Base-by-base conservation (phyloP, 2,797 vertebrate genomes). In the Syndactyla subalaris region DNA sequence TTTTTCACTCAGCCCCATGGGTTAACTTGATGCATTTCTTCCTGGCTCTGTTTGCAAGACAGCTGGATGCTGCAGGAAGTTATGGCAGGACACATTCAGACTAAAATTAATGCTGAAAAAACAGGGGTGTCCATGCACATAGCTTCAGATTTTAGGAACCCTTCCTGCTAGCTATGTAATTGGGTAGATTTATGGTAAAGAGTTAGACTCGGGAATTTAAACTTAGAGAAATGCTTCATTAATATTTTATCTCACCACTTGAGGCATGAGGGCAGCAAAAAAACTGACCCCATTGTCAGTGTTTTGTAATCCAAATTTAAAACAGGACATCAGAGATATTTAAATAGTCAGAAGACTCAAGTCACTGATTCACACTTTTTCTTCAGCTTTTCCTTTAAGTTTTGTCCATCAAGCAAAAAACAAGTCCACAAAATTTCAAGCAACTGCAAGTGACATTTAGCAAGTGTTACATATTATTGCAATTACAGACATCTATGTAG, bases 61-160 rank as follows among this genome's bases (percentile, higher is more conserved):
- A 3, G 17, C 4, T 57, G 63, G 43, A 29, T 58, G 72, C 39
- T 67, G 38, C 38, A 77, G 63, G 32, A 79, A 83, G 27, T 22
- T 17, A 41, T 1, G 0, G 27, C 45, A 36, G 6, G 19, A 29
- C 6, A 61, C 16, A 34, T 7, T 34, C 54, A 8, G 27, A 45
- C 30, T 24, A 27, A 36, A 49, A 34, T 27, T 21, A 57, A 46
- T 32, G 14, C 20, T 63, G n/a, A 73, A 82, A 43, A 88, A 62
- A 43, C 0, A 0, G 9, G 22, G 5, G 10, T 12, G 7, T 14
- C 24, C 52, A 26, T 6, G 12, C 19, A 39, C 0, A 0, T 14
- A 38, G 16, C 32, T 85, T 57, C 21, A 24, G 20, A 65, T 43
- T 68, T 77, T 27, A 70, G 39, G 32, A 89, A 30, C 1, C 6